These are phyloP conservation scores for Sisor rabdophorus DNA, from an alignment of 2,113 vertebrate species.

Conservation along the genomic window DNA sequence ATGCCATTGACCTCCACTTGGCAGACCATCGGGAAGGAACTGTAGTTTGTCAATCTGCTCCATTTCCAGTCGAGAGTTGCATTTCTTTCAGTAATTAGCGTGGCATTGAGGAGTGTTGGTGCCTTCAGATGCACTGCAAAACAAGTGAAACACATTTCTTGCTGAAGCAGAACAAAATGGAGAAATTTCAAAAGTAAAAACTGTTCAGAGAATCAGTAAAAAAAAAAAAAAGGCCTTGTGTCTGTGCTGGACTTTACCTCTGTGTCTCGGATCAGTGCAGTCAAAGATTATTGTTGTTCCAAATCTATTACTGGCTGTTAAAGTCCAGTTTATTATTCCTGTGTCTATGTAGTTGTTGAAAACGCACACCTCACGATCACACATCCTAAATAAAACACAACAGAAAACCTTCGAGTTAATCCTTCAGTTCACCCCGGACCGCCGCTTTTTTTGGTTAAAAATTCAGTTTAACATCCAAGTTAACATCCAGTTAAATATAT, in stretches of 20 bases:
- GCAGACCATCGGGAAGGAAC: conserved; percentile 49
- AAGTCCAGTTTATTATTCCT: conserved; percentile 55
- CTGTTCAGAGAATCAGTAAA: neutral
- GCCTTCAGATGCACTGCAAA: conserved; percentile 57
- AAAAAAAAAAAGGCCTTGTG: neutral
- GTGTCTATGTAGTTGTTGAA: neutral
- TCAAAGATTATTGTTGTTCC: conserved; percentile 29
- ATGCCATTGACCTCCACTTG: conserved; percentile 38
- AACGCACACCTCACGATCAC: neutral
- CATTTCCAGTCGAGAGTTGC: conserved; percentile 56
- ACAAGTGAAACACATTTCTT: neutral
- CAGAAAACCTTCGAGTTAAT: neutral
- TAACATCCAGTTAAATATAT: no score
- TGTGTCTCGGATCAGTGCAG: conserved; percentile 26
- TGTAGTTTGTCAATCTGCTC: neutral
- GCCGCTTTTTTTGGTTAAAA: no score
- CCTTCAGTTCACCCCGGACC: no score
- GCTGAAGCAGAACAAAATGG: neutral
- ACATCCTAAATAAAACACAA: conserved; percentile 38
- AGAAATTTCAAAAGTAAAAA: neutral
- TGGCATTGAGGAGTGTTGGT: neutral
- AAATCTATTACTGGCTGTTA: conserved; percentile 51
- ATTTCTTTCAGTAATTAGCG: conserved; percentile 41
- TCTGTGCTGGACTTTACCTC: conserved; percentile 17
- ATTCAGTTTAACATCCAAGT: no score